Evolutionary conservation across 2,888 invertebrate genomes (phyloP), one percentile per base, ranked within the genome.

Genomic region (Agrotis puta): DNA sequence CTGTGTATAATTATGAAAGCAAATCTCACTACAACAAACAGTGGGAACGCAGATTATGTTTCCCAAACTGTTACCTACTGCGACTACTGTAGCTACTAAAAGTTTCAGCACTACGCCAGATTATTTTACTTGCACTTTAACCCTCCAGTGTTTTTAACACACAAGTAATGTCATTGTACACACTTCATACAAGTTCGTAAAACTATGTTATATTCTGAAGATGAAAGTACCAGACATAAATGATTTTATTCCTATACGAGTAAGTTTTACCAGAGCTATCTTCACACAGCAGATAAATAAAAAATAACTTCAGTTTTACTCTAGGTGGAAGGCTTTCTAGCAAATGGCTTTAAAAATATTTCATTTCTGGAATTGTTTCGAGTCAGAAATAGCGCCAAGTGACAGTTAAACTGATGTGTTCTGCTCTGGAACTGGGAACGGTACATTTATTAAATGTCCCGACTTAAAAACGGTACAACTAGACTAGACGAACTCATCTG

Each of bases 331-430:
- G 92, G 92, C 94, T 95, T 92, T 95, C 94, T 92, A 92, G 91
- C 90, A 92, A 94, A 95, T 94, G 91, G 92, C 89, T 90, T 93
- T 92, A 93, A 94, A 94, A 94, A 95, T 94, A 94, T 94, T 94
- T 92, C 94, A 95, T 94, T 94, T 94, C 92, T 90, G 88, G 91
- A 93, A 95, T 93, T 93, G 94, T 94, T 94, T 92, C 92, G 88
- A 92, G 92, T 90, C 93, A 91, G 93, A 88, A 92, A 92, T 92
- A 92, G 92, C 92, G 89, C 89, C 92, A 92, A 94, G 94, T 94
- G 94, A 94, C 94, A 94, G 92, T 88, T 90, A 87, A 93, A 94
- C 92, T 93, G 94, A 93, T 94, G 94, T 91, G 91, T 88, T 88
- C 89, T 87, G 90, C 89, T 91, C 89, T 82, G 87, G 82, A 88